These are phyloP conservation scores for Drosophila ananassae DNA, from an alignment of 1,140 invertebrate genomes.

Conservation along the genomic window DNA sequence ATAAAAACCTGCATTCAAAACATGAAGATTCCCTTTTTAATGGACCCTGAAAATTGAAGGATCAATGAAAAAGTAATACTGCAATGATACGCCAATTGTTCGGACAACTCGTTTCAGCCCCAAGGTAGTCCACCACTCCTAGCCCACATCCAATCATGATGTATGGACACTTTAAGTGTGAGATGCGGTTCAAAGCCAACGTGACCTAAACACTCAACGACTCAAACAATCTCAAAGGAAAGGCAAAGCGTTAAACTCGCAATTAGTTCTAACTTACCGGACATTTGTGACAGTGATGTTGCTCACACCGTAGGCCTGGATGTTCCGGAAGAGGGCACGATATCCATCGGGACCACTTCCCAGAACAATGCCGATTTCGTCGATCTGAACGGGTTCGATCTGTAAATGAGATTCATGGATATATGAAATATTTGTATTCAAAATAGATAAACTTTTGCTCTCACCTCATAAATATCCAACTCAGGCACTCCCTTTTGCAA, in stretches of 20 bases:
- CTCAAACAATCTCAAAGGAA: not conserved
- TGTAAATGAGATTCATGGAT: slow-evolving; percentile 47
- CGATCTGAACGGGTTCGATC: slow-evolving; percentile 90
- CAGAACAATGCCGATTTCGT: slow-evolving; percentile 91
- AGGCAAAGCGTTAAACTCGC: not conserved
- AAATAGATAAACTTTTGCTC: not conserved
- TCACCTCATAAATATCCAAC: slow-evolving; percentile 86
- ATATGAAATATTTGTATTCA: not conserved
- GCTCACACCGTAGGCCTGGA: slow-evolving; percentile 91
- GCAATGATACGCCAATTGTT: not conserved
- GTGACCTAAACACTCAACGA: not conserved
- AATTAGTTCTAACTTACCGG: slow-evolving; percentile 85
- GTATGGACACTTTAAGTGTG: slow-evolving; percentile 2
- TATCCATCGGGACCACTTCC: slow-evolving; percentile 91
- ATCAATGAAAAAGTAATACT: not conserved
- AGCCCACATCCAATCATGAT: slow-evolving; percentile 1
- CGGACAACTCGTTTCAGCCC: not conserved
- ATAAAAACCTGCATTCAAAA: no score
- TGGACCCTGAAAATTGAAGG: not conserved
- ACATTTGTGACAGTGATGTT: slow-evolving; percentile 90
- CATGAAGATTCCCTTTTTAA: not conserved
- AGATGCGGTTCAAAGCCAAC: not conserved
- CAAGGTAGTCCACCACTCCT: not conserved
- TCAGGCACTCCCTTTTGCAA: slow-evolving; percentile 89
- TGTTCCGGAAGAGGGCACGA: slow-evolving; percentile 90